A percentile compares a stretch with the other conserved stretches of the same genome.
Evolutionary conservation across 1,140 invertebrate genomes (phyloP).

Genomic region (Drosophila fuyamai): DNA sequence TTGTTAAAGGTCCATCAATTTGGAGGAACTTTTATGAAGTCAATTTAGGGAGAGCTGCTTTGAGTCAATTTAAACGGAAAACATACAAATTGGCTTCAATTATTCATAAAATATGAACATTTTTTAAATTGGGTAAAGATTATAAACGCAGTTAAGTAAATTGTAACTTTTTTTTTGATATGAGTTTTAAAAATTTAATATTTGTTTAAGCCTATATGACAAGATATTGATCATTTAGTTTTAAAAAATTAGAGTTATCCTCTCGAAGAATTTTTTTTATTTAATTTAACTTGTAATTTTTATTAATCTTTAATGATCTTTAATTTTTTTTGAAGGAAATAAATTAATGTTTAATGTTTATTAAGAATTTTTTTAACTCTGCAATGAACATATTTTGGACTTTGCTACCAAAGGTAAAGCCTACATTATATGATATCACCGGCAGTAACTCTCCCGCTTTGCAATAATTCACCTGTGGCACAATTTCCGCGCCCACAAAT

Average conservation of each 20-base stretch:
- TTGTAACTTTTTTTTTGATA: too few species aligned
- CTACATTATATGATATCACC: constrained; percentile 22
- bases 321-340: too few species aligned
- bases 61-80: constrained; percentile 8
- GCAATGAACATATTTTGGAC: neutral
- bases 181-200: too few species aligned
- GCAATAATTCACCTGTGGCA: constrained; percentile 33
- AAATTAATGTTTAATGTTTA: too few species aligned
- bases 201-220: too few species aligned
- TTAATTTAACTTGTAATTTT: too few species aligned
- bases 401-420: neutral
- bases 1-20: constrained; percentile 33
- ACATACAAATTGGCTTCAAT: constrained; percentile 17
- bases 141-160: too few species aligned
- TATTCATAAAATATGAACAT: constrained; percentile 7
- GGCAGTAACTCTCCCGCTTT: constrained; percentile 11
- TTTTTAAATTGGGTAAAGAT: neutral
- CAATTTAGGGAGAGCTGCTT: constrained; percentile 10
- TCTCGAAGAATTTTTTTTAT: too few species aligned
- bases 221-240: too few species aligned
- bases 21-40: constrained; percentile 17
- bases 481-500: constrained; percentile 51
- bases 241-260: too few species aligned
- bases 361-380: too few species aligned
- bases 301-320: too few species aligned